Percentiles rank a stretch among this genome's conserved stretches.
Evolutionary conservation across 2,113 vertebrate species (phyloP).

Genomic region (Morone saxatilis): DNA sequence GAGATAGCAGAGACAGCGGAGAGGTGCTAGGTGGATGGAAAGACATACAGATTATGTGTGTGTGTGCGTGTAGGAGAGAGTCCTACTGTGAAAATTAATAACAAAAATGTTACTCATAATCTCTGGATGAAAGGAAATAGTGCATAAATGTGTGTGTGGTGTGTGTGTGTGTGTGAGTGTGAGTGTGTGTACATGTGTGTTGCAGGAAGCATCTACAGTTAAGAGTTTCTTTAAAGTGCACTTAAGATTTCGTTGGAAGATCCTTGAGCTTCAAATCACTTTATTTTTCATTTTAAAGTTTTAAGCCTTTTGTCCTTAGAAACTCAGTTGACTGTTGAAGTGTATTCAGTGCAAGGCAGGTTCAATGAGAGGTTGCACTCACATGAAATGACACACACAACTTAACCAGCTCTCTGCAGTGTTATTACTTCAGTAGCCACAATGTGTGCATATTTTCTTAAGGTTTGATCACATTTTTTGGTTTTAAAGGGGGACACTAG

Average conservation of each 20-base stretch:
- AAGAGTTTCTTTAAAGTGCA: background rate
- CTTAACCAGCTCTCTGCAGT: background rate
- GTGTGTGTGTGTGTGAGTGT: no score
- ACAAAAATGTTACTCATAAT: slow-evolving; percentile 30
- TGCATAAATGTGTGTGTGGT: background rate
- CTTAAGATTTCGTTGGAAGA: background rate
- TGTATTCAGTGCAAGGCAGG: background rate
- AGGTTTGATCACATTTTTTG: background rate
- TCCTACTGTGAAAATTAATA: slow-evolving; percentile 2
- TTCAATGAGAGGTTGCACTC: slow-evolving; percentile 11
- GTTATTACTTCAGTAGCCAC: background rate
- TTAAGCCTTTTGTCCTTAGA: background rate
- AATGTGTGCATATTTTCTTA: background rate
- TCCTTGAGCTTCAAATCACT: background rate
- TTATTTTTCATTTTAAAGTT: background rate
- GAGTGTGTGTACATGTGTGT: background rate
- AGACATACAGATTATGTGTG: slow-evolving; percentile 25
- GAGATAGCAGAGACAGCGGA: slow-evolving; percentile 20
- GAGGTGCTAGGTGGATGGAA: slow-evolving; percentile 7
- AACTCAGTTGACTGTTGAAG: background rate
- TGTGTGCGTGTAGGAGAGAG: background rate
- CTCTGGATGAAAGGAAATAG: slow-evolving; percentile 2
- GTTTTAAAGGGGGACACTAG: background rate
- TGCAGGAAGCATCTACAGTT: background rate
- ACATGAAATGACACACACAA: background rate